These are phyloP conservation scores for Stenolophus ochropezus DNA, from an alignment of 2,888 invertebrate genomes.

Conservation along the genomic window DNA sequence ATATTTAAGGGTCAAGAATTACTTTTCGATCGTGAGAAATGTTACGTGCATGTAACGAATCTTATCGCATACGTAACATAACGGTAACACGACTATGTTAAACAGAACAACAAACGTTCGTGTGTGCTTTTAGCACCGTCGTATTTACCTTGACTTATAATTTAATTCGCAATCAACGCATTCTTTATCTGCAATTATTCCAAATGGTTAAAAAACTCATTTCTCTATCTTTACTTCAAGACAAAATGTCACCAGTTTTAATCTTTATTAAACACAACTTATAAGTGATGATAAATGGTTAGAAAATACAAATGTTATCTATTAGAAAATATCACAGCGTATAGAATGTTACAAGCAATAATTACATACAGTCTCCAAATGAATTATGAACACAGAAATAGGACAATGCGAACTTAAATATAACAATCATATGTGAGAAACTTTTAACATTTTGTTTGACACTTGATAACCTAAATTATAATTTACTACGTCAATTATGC, in stretches of 20 bases:
- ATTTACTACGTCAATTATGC: no score
- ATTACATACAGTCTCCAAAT: slow-evolving; percentile 3
- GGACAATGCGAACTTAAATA: not conserved
- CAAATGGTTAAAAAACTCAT: not conserved
- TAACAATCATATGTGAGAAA: not conserved
- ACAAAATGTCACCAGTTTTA: not conserved
- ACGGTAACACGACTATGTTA: slow-evolving; percentile 12
- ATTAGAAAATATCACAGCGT: slow-evolving; percentile 28
- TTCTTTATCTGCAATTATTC: slow-evolving; percentile 14
- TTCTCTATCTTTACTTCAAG: not conserved
- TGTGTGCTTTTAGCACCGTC: slow-evolving; percentile 1
- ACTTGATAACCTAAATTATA: no score
- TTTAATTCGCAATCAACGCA: slow-evolving; percentile 9
- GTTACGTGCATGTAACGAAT: slow-evolving; percentile 2
- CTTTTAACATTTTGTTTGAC: no score
- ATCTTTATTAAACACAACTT: not conserved
- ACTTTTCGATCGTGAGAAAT: not conserved
- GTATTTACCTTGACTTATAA: slow-evolving; percentile 35
- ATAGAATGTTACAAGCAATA: slow-evolving; percentile 8
- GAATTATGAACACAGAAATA: not conserved
- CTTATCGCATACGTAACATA: slow-evolving; percentile 22
- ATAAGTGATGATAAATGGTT: not conserved
- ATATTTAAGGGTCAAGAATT: not conserved
- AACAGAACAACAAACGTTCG: slow-evolving; percentile 14
- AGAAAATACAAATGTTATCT: slow-evolving; percentile 7